These are phyloP conservation scores for Aporophyla lueneburgensis DNA, from an alignment of 2,888 invertebrate genomes.

Conservation along the genomic window DNA sequence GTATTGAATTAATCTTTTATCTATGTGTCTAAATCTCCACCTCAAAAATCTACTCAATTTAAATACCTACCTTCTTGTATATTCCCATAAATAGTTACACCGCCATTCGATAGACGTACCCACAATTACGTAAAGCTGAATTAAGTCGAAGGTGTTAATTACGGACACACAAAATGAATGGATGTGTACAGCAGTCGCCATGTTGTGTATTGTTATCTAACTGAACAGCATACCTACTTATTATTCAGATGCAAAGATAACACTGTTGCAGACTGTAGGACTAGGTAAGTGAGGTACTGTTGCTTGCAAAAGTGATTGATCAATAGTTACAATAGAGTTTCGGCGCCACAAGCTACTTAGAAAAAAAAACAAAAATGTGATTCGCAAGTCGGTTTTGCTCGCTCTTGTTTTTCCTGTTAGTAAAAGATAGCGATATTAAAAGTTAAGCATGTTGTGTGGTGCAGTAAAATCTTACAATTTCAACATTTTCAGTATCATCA, in stretches of 20 bases:
- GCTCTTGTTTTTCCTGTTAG: neutral
- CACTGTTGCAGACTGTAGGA: conserved; percentile 47
- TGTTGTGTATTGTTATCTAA: conserved; percentile 70
- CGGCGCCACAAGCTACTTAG: neutral
- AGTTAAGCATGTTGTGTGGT: too few species aligned
- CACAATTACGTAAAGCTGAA: conserved; percentile 51
- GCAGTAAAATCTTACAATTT: neutral
- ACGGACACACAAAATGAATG: conserved; percentile 60
- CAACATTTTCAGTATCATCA: neutral
- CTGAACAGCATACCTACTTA: conserved; percentile 65
- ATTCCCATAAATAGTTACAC: conserved; percentile 20
- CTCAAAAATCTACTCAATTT: neutral
- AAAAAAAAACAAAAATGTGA: conserved; percentile 7
- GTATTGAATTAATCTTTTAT: neutral
- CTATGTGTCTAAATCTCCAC: neutral
- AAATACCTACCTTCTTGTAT: neutral
- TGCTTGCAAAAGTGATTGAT: conserved; percentile 47
- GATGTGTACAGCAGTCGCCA: conserved; percentile 54
- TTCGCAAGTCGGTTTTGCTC: neutral
- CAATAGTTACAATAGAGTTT: neutral
- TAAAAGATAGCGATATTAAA: neutral
- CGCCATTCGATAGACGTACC: conserved; percentile 11
- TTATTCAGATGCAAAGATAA: conserved; percentile 70
- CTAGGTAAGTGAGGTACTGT: conserved; percentile 44
- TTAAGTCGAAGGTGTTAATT: conserved; percentile 65